Evolutionary conservation across 2,888 invertebrate genomes (phyloP).

Genomic region (Epiblema foenella): DNA sequence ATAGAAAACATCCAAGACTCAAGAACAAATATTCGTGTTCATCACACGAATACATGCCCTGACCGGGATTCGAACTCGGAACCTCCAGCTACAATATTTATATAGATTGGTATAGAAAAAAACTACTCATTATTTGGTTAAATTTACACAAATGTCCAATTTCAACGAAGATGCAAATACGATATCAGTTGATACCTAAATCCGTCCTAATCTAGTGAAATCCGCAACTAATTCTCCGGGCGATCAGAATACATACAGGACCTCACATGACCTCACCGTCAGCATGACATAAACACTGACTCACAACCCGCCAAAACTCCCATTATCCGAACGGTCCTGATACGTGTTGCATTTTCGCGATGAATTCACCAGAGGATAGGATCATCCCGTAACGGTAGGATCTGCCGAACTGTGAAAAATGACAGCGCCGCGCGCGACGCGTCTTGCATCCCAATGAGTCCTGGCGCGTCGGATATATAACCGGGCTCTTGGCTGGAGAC

Average conservation of each 20-base stretch:
- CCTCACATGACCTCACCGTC: constrained; percentile 5
- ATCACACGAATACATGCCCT: too few relatives aligned
- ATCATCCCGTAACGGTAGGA: constrained; percentile 75
- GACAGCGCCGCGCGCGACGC: constrained; percentile 64
- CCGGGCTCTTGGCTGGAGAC: constrained; percentile 56
- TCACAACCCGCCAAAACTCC: constrained; percentile 22
- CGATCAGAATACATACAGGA: background rate
- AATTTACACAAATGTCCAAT: too few relatives aligned
- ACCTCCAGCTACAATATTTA: too few relatives aligned
- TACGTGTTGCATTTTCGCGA: constrained; percentile 57
- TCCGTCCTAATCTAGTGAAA: too few relatives aligned
- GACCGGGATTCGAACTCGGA: too few relatives aligned
- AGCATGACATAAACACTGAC: constrained; percentile 39
- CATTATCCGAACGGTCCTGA: constrained; percentile 58
- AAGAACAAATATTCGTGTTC: too few relatives aligned
- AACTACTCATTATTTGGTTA: too few relatives aligned
- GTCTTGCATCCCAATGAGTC: constrained; percentile 76
- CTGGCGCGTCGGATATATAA: constrained; percentile 75
- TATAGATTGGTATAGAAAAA: too few relatives aligned
- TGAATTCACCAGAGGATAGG: constrained; percentile 61
- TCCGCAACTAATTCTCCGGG: background rate
- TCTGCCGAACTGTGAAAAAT: constrained; percentile 67
- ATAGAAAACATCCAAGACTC: too few relatives aligned
- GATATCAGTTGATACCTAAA: too few relatives aligned
- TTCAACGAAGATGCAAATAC: too few relatives aligned